Evolutionary conservation across 2,113 vertebrate species (phyloP), one percentile per base, ranked within the genome.

Genomic region (Crotalus horridus): DNA sequence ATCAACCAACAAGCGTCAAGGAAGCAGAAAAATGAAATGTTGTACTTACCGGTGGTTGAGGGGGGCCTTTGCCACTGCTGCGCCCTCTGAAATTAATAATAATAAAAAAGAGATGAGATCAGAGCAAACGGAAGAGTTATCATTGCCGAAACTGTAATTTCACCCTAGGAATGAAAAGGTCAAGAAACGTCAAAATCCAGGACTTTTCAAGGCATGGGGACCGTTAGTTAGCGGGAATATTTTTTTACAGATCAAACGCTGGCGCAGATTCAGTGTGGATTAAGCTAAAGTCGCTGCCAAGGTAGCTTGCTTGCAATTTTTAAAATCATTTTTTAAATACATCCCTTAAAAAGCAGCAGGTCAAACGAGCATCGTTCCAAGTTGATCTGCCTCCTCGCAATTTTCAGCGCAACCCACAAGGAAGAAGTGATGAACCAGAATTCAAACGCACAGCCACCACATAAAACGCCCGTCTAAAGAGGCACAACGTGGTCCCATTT

Each of bases 61-160:
- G 97, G 23, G 98, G 98, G 95, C 98, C 98, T 99, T 99, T 99
- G 97, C 97, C 98, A 97, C 98, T 99, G 97, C 99, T 99, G 96
- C 99, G 98, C 96, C 99, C 99, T 98, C 99, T 99, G 98, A 91
- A 98, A 98, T 96, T 0, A 95, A 96, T 96, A 96, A 96, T 0
- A 95, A 96, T 96, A 96, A 96, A 97, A 94, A 61, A 24, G 11
- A 26, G 26, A 96, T 1, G 74, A 95, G 64, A 93, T 20, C 74
- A 0, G 54, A 94, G 85, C 96, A 94, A 55, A 94, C 7, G 20
- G 90, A 3, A 91, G 29, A 89, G 58, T 92, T 89, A 92, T 15
- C 69, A 5, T 9, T 91, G 89, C 88, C 4, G 0, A 81, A 95
- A 93, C 10, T 21, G n/a, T 43, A 43, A 90, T 90, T 0, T 17